These are phyloP conservation scores for Erebia epiphron DNA, from an alignment of 2,888 invertebrate genomes.

Conservation along the genomic window DNA sequence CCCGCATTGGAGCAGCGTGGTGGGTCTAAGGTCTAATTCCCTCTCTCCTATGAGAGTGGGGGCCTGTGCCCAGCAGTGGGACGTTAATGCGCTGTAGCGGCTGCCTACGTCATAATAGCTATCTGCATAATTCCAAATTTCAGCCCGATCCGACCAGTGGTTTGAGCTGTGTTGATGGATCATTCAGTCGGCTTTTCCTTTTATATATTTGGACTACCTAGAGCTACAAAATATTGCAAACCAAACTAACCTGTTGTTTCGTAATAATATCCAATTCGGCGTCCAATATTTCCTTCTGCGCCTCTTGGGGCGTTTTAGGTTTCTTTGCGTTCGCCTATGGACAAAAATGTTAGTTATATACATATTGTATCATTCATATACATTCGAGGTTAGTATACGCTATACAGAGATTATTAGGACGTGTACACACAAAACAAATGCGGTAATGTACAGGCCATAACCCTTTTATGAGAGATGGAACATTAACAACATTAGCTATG, in stretches of 20 bases:
- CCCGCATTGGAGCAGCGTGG: no score
- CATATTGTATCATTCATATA: not conserved
- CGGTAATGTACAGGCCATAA: conserved; percentile 13
- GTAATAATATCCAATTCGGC: conserved; percentile 95
- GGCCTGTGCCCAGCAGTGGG: no score
- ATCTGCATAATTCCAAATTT: no score
- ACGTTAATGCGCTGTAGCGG: no score
- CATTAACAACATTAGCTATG: no score
- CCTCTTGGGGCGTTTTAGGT: conserved; percentile 89
- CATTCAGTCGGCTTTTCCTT: no score
- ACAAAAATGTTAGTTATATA: conserved; percentile 43
- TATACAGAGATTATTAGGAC: conserved; percentile 8
- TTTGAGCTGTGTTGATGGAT: no score
- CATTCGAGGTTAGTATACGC: conserved; percentile 4
- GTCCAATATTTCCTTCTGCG: conserved; percentile 94
- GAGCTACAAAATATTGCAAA: not conserved
- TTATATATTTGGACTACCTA: no score
- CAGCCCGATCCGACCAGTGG: no score
- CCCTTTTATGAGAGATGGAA: not conserved
- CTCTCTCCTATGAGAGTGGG: no score
- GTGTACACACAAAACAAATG: conserved; percentile 9
- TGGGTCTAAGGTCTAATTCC: no score
- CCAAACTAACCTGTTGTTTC: conserved; percentile 86
- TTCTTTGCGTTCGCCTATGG: conserved; percentile 65
- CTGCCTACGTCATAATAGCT: no score